Conservation (phyloP, 2,797 vertebrate species). For the Pyrocephalus nanus region DNA sequence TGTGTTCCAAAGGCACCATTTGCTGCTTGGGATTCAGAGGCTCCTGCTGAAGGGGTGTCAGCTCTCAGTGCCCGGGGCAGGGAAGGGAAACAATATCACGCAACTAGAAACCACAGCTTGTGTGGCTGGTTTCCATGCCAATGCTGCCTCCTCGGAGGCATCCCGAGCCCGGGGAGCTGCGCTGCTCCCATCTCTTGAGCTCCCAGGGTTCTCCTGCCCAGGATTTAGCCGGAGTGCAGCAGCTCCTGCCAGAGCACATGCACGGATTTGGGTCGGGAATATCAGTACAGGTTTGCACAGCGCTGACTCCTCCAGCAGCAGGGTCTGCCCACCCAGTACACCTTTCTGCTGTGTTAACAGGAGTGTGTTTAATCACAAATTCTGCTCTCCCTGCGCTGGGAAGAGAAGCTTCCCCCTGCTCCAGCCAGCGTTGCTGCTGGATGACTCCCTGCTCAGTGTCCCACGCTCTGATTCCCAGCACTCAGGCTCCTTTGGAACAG, state of each 20-base stretch:
- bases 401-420: neutral
- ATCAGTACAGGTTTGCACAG: neutral
- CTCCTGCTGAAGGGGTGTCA: neutral
- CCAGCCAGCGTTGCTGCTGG: neutral
- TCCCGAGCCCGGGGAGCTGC: neutral
- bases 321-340: neutral
- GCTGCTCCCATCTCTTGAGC: fast-evolving
- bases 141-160: neutral
- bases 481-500: neutral
- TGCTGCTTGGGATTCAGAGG: neutral
- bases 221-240: neutral
- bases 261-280: neutral
- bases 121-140: neutral
- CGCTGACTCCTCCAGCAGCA: neutral
- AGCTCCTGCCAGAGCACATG: neutral
- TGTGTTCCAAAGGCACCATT: neutral
- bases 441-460: neutral
- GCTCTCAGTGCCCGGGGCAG: neutral
- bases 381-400: neutral
- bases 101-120: neutral
- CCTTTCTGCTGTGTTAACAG: neutral
- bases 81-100: neutral
- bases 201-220: neutral
- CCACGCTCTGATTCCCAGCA: neutral
- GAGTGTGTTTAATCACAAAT: neutral